Base-by-base conservation (phyloP, 2,797 vertebrate genomes). In the Catharus ustulatus region DNA sequence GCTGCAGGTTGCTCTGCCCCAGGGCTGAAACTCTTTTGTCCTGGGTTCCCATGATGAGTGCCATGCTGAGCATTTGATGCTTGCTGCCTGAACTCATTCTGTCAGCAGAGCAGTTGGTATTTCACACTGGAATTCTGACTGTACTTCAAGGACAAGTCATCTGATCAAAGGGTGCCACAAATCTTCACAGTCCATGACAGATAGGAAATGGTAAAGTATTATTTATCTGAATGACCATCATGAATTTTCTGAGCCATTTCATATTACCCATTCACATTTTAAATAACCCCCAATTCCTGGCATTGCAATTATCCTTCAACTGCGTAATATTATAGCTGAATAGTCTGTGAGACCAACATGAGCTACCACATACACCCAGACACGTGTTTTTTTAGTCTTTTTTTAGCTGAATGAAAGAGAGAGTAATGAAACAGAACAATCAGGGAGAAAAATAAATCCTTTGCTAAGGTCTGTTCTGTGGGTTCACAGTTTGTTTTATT, bases 141-240 rank as follows among this genome's bases (percentile, higher is more conserved):
- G 76, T 82, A 91, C 93, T 97, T 97, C 96, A 98, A 97, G 95
- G 97, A 97, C 96, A 95, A 97, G 82, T 52, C 81, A 73, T 87
- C 74, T 96, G 92, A 97, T 94, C 93, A 96, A 96, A 97, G 94
- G 90, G 66, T 90, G 96, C 63, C 95, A 94, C 94, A 96, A 97
- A 97, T 97, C 93, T 97, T 96, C 82, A 43, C 21, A 83, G 45
- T 46, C 67, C 77, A 89, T 97, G 97, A 94, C 96, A 96, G 92
- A 94, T 49, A 49, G 61, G 87, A 97, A 96, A 95, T 89, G 32
- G 74, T 88, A 73, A 93, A 93, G 61, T 72, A 61, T 89, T 96
- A 97, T 97, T 97, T 97, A 94, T 86, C 73, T 76, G 90, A 96
- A 79, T 92, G 95, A 93, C 87, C 93, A 96, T 42, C 95, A 90